Conservation (phyloP, 2,888 invertebrate genomes). For the Limnephilus marmoratus region DNA sequence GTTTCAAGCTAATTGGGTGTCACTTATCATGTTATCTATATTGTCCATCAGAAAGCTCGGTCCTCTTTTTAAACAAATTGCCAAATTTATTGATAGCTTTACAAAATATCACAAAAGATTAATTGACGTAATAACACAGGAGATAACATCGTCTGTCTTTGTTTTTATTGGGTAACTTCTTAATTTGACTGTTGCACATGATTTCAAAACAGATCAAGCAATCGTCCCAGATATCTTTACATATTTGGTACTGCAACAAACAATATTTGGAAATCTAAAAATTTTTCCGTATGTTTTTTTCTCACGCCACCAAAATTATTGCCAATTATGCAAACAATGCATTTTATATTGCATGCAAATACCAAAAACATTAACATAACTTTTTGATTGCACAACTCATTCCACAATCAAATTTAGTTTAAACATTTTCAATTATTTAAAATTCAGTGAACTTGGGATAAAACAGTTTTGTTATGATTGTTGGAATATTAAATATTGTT, state of each 20-base stretch:
- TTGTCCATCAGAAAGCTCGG: background rate
- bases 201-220: background rate
- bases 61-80: background rate
- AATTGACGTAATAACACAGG: background rate
- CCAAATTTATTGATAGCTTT: background rate
- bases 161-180: background rate
- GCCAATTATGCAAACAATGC: background rate
- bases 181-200: background rate
- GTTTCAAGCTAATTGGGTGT: background rate
- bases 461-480: background rate
- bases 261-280: background rate
- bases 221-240: background rate
- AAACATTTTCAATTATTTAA: no score
- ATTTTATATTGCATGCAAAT: background rate
- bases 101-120: background rate
- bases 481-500: no score
- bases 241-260: background rate
- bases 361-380: background rate
- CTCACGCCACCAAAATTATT: background rate
- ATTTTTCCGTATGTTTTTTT: background rate
- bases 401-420: background rate
- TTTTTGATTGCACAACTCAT: background rate
- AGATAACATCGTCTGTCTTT: slow-evolving; percentile 2
- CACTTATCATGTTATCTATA: background rate
- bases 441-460: background rate